phyloP scores from a whole-genome alignment of 2,888 invertebrate genomes.

The Lampropteryx suffumata region DNA sequence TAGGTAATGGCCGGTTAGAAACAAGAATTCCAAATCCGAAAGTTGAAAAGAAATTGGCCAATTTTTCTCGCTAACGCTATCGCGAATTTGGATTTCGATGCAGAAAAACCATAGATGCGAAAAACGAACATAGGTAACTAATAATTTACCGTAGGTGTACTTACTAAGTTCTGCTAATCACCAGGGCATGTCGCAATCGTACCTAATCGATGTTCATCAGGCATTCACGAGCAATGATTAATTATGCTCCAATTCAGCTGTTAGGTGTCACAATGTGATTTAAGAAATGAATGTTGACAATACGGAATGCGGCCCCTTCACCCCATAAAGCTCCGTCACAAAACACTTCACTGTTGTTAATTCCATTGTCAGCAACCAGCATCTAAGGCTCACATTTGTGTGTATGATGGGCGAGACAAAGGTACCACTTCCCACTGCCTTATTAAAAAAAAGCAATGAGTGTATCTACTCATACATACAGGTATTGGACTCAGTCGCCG shows the following conservation, averaged over 20 bases:
- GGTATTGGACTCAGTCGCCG: background rate
- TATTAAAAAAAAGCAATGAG: constrained; percentile 6
- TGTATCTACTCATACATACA: background rate
- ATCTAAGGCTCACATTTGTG: no score
- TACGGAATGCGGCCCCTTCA: background rate
- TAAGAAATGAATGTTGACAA: constrained; percentile 9
- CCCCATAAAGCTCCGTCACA: no score
- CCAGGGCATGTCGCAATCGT: constrained; percentile 1
- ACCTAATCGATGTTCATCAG: constrained; percentile 9
- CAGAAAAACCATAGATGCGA: no score
- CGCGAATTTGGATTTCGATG: no score
- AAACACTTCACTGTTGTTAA: no score
- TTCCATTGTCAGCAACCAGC: no score
- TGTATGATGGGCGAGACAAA: no score
- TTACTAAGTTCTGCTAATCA: background rate
- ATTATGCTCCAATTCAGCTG: constrained; percentile 13
- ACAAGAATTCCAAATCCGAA: no score
- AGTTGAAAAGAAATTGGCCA: no score
- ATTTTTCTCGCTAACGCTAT: no score
- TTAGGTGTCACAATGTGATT: constrained; percentile 14
- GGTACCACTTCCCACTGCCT: constrained; percentile 2
- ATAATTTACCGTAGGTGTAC: background rate
- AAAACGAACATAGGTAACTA: no score
- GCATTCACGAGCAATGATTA: constrained; percentile 13
- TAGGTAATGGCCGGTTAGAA: no score